Percentiles rank a stretch among this genome's conserved stretches.
phyloP scores from a whole-genome alignment of 1,140 invertebrate species.

The Ectropis grisescens region DNA sequence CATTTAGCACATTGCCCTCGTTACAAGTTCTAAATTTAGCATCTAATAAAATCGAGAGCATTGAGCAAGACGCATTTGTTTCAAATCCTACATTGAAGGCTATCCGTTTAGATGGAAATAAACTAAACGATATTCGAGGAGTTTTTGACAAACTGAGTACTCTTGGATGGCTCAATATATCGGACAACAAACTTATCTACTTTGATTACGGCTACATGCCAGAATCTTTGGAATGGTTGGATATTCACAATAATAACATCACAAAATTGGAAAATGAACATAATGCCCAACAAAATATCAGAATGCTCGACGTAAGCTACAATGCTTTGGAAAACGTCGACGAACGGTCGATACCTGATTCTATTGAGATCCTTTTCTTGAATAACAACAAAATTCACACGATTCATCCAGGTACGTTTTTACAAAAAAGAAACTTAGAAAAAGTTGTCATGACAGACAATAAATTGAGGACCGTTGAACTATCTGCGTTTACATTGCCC shows the following conservation, averaged over 20 bases:
- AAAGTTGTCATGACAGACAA: slow-evolving; percentile 85
- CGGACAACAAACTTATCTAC: slow-evolving; percentile 76
- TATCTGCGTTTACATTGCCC: slow-evolving; percentile 77
- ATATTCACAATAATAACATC: slow-evolving; percentile 79
- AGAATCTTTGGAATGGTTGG: slow-evolving; percentile 77
- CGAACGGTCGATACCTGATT: slow-evolving; percentile 79
- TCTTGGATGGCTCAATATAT: slow-evolving; percentile 80
- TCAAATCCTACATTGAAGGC: slow-evolving; percentile 77
- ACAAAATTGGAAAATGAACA: slow-evolving; percentile 80
- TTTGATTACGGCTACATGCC: slow-evolving; percentile 81
- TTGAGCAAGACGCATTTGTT: slow-evolving; percentile 77
- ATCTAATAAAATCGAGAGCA: slow-evolving; percentile 76
- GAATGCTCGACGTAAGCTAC: slow-evolving; percentile 83
- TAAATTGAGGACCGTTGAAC: slow-evolving; percentile 80
- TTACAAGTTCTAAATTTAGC: slow-evolving; percentile 79
- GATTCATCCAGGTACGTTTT: slow-evolving; percentile 82
- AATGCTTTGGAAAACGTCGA: slow-evolving; percentile 80
- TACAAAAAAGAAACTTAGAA: slow-evolving; percentile 78
- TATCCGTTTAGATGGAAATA: slow-evolving; percentile 78
- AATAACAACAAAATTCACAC: slow-evolving; percentile 83
- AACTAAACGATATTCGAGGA: slow-evolving; percentile 76
- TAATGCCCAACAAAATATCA: slow-evolving; percentile 83
- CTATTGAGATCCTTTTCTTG: slow-evolving; percentile 80
- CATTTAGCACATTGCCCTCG: slow-evolving; percentile 75
- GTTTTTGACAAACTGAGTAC: slow-evolving; percentile 77